Evolutionary conservation across 2,113 vertebrate genomes (phyloP), one percentile per base, ranked within the genome.

Genomic region (Sciurus niger): DNA sequence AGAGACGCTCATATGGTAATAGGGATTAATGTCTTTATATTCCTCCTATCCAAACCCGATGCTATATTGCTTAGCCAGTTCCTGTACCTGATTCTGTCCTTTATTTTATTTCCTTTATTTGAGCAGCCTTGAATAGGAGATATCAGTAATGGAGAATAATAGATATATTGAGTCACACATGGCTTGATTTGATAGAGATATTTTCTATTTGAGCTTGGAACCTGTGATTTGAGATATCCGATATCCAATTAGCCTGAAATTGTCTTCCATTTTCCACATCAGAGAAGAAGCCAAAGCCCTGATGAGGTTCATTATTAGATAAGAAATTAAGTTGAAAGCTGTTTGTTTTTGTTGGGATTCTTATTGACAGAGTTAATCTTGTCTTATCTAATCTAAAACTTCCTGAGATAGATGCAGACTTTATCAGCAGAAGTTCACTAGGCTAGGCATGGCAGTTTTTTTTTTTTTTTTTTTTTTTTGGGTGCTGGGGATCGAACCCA

Each of bases 241-340:
- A 72, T 82, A 6, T 25, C 84, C 48, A 78, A 0, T 68, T 90
- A 92, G 53, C 60, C 34, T 85, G 17, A 94, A 34, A 58, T 84
- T 96, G 8, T 95, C 37, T 92, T 86, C n/a, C 89, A 11, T 43
- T 25, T 87, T 48, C 14, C 51, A 84, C 16, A 84, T 86, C n/a
- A 91, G 67, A 83, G 32, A 87, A 93, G 63, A 92, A 94, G 67
- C 32, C 46, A 84, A 51, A 84, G 22, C 37, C 79, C 70, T 78
- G 60, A 46, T 92, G 53, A 92, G 18, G 40, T 89, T 97, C 43
- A 53, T 95, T 92, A 84, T 90, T 95, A 92, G 73, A 58, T 74
- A 87, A 82, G 51, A 95, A 93, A 89, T 85, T 83, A 82, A 94
- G 28, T 80, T 89, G 55, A 43, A 96, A 93, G 16, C 20, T 2